Base-by-base conservation (phyloP, 2,113 vertebrate genomes). In the Coregonus clupeaformis region DNA sequence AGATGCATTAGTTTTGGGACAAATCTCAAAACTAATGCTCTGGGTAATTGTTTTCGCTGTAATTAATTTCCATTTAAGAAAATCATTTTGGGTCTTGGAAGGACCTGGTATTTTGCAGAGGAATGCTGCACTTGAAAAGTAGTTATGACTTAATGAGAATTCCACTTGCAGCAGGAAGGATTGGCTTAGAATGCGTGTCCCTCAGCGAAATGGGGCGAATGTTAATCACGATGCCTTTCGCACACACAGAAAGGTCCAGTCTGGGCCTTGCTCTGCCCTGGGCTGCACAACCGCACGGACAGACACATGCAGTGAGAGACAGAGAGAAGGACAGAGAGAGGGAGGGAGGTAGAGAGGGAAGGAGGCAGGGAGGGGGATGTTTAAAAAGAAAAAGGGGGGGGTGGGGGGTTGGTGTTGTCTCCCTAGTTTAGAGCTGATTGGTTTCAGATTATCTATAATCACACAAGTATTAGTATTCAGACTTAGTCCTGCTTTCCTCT, bases 101-200 rank as follows among this genome's bases (percentile, higher is more conserved):
- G 88, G 84, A 87, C 92, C 93, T 88, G 92, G 93, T 92, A 92
- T 91, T 89, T 90, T 92, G 79, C 84, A 72, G 82, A 90, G 91
- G 90, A 92, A 90, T 87, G 91, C 92, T 94, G 91, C 94, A 95
- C 95, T 97, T 98, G 96, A 97, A 98, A 98, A 96, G 92, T 89
- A 96, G 95, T 98, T 96, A 95, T 25, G 86, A 94, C 92, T 94
- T 97, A 95, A 97, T 97, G 96, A 95, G 94, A 96, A 96, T 96
- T 96, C 96, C 95, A 94, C 95, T 95, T 91, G 76, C 90, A 94
- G 93, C 96, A 98, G 97, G 97, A 98, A 99, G 96, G 94, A 97
- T 97, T 92, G 94, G 93, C 93, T 97, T 93, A 94, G 94, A 95
- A 94, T 94, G 94, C 90, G 88, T 45, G 94, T 95, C 94, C 96